phyloP scores from a whole-genome alignment of 2,888 invertebrate species.

The Platypus cylindrus region DNA sequence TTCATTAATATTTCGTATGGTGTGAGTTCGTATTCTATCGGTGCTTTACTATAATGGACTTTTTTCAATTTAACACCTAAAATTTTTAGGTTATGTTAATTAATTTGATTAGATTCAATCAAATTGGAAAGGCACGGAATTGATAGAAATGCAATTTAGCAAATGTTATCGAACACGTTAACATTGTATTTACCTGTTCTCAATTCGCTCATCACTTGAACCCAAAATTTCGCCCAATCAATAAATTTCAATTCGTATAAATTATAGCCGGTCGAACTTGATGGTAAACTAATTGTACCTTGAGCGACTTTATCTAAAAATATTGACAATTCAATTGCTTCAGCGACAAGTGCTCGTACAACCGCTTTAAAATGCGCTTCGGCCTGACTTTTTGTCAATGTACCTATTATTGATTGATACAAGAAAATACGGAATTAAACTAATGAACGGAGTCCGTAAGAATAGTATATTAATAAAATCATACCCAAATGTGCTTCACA shows the following conservation, averaged over 20 bases:
- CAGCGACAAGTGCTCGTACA: constrained; percentile 81
- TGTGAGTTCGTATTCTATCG: constrained; percentile 85
- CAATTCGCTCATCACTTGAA: constrained; percentile 87
- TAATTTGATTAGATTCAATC: constrained; percentile 5
- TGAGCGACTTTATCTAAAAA: constrained; percentile 75
- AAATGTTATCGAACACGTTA: too few species aligned
- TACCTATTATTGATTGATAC: constrained; percentile 18
- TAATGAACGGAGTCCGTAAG: too few species aligned
- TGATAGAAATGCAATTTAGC: background rate
- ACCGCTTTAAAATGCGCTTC: constrained; percentile 83
- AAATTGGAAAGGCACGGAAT: background rate
- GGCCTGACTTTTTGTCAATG: constrained; percentile 43
- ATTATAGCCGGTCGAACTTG: constrained; percentile 49
- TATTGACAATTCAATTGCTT: constrained; percentile 78
- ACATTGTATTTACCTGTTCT: constrained; percentile 56
- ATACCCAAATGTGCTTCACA: constrained; percentile 25
- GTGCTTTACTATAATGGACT: constrained; percentile 60
- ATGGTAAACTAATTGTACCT: constrained; percentile 54
- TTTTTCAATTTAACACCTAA: constrained; percentile 79
- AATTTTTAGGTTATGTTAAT: constrained; percentile 4
- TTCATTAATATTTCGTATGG: constrained; percentile 96
- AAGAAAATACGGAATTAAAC: background rate
- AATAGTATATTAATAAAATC: too few species aligned
- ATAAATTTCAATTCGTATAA: constrained; percentile 74
- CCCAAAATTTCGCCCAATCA: constrained; percentile 94